Percentiles rank a stretch among this genome's conserved stretches.
phyloP scores from a whole-genome alignment of 1,140 invertebrate genomes.

The Patella vulgata region DNA sequence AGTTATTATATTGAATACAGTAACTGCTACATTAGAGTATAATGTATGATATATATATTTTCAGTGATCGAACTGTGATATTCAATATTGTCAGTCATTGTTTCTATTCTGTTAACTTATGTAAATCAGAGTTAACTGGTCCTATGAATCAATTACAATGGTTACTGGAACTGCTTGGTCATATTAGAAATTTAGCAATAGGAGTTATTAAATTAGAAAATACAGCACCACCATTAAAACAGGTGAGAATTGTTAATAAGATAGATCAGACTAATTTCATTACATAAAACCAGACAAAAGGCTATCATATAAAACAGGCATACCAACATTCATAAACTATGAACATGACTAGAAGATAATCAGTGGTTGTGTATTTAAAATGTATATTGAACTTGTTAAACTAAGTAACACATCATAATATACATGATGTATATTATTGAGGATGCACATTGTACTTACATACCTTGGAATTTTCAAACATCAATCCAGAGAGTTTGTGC shows the following conservation, averaged over 20 bases:
- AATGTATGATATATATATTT: conserved; percentile 31
- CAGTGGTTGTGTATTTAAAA: conserved; percentile 1
- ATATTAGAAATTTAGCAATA: conserved; percentile 48
- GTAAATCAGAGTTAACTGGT: conserved; percentile 30
- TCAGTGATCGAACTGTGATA: conserved; percentile 29
- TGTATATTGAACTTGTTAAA: background rate
- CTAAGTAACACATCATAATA: background rate
- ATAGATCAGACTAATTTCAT: background rate
- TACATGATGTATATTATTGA: too few relatives aligned
- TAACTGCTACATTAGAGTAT: conserved; percentile 50
- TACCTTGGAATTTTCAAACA: too few relatives aligned
- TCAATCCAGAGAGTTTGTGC: too few relatives aligned
- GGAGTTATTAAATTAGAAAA: conserved; percentile 37
- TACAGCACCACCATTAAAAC: conserved; percentile 17
- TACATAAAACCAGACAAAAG: background rate
- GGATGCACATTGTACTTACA: too few relatives aligned
- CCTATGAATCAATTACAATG: conserved; percentile 41
- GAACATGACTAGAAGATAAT: too few relatives aligned
- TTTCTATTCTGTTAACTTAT: conserved; percentile 30
- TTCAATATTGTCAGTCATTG: conserved; percentile 37
- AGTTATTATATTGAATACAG: too few relatives aligned
- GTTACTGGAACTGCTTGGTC: conserved; percentile 56
- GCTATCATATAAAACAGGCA: too few relatives aligned
- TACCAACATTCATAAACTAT: too few relatives aligned
- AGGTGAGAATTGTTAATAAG: background rate